phyloP scores from a whole-genome alignment of 1,140 invertebrate genomes.

The Drosophila auraria region DNA sequence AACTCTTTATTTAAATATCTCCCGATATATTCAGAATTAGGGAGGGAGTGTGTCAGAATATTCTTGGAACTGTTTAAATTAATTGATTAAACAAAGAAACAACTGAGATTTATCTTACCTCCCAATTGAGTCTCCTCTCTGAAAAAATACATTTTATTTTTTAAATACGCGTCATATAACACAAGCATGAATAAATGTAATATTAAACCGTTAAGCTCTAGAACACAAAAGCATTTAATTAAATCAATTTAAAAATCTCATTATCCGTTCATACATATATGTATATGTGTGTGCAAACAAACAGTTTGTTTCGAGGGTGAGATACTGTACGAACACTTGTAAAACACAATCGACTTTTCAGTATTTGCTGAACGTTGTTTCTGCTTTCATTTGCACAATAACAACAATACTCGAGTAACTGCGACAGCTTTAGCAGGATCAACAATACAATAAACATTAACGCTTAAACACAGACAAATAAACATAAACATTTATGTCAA shows the following conservation, averaged over 20 bases:
- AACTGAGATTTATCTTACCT: neutral
- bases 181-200: slow-evolving; percentile 30
- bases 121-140: neutral
- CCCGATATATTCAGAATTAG: too few relatives aligned
- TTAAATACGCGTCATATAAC: neutral
- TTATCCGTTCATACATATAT: slow-evolving; percentile 35
- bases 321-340: slow-evolving; percentile 20
- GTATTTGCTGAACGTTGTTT: slow-evolving; percentile 40
- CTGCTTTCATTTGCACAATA: slow-evolving; percentile 58
- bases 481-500: slow-evolving; percentile 83
- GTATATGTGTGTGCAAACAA: slow-evolving; percentile 20
- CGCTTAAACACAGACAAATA: slow-evolving; percentile 78
- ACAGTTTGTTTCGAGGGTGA: slow-evolving; percentile 6
- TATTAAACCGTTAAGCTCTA: slow-evolving; percentile 32
- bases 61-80: neutral
- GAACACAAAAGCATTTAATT: slow-evolving; percentile 60
- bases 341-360: slow-evolving; percentile 57
- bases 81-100: neutral
- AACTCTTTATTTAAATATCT: too few relatives aligned
- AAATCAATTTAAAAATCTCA: slow-evolving; percentile 60
- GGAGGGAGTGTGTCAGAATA: too few relatives aligned
- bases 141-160: too few relatives aligned
- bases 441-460: slow-evolving; percentile 76
- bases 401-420: slow-evolving; percentile 26
- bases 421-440: slow-evolving; percentile 33